Conservation (phyloP, 2,888 invertebrate genomes). For the Endotricha flammealis region DNA sequence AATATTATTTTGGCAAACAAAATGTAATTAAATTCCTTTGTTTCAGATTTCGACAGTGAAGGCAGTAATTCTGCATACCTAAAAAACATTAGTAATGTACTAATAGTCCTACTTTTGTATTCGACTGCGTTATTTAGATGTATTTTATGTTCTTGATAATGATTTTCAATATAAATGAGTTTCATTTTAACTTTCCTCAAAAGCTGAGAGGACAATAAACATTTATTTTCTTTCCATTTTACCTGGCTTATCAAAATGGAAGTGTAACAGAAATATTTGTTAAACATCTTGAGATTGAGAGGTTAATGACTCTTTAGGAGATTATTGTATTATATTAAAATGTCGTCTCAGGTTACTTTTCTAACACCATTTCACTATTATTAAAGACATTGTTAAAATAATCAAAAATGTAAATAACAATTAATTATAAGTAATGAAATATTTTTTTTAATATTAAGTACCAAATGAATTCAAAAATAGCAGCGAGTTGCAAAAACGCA, state of each 20-base stretch:
- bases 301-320: too few relatives aligned
- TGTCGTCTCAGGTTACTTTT: too few relatives aligned
- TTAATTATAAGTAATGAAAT: too few relatives aligned
- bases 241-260: too few relatives aligned
- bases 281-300: too few relatives aligned
- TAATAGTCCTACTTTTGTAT: conserved; percentile 33
- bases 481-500: too few relatives aligned
- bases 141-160: conserved; percentile 44
- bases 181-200: background rate
- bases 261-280: too few relatives aligned
- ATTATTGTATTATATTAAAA: too few relatives aligned
- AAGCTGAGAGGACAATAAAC: background rate
- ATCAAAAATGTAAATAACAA: too few relatives aligned
- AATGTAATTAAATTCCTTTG: conserved; percentile 9
- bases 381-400: too few relatives aligned
- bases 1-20: conserved; percentile 60
- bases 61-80: conserved; percentile 40
- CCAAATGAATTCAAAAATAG: too few relatives aligned
- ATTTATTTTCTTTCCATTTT: conserved; percentile 6
- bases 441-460: background rate
- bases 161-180: background rate
- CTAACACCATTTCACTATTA: too few relatives aligned
- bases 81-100: conserved; percentile 29
- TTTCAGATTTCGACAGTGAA: conserved; percentile 57
- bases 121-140: conserved; percentile 33